These are phyloP conservation scores for Martes martes DNA, from an alignment of 2,113 vertebrate species.

Conservation along the genomic window DNA sequence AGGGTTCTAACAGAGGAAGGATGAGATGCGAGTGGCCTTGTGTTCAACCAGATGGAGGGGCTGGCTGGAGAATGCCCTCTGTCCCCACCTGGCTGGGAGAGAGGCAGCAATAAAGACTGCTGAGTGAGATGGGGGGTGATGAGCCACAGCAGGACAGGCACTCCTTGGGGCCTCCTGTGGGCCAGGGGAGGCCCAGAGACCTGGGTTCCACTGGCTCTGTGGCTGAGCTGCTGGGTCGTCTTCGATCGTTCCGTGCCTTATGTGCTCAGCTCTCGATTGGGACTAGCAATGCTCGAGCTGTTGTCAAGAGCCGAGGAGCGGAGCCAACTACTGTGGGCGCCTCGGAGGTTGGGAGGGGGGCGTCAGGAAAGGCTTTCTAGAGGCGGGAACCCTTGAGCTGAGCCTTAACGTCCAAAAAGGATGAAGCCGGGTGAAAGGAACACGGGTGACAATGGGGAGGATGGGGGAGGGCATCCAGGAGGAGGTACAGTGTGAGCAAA, in stretches of 20 bases:
- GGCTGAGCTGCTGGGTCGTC: neutral
- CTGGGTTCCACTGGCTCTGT: neutral
- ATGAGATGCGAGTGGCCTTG: neutral
- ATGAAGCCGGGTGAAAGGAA: neutral
- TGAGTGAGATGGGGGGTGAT: neutral
- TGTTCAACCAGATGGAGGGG: rapidly evolving
- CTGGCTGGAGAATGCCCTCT: neutral
- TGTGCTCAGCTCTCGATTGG: neutral
- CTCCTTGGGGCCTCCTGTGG: neutral
- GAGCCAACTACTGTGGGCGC: neutral
- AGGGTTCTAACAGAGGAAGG: neutral
- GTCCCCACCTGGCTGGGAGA: neutral
- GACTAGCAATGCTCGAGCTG: neutral
- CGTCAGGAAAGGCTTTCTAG: neutral
- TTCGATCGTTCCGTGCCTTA: neutral
- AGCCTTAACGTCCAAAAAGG: neutral
- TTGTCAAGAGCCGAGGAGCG: neutral
- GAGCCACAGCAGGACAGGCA: neutral
- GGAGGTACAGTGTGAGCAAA: neutral
- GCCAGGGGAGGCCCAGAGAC: neutral
- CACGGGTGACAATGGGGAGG: neutral
- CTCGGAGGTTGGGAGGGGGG: neutral
- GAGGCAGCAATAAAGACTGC: neutral
- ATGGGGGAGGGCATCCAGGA: neutral
- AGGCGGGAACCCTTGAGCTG: neutral